Evolutionary conservation across 2,797 vertebrate genomes (phyloP).

Genomic region (Helicolenus hilgendorfi): DNA sequence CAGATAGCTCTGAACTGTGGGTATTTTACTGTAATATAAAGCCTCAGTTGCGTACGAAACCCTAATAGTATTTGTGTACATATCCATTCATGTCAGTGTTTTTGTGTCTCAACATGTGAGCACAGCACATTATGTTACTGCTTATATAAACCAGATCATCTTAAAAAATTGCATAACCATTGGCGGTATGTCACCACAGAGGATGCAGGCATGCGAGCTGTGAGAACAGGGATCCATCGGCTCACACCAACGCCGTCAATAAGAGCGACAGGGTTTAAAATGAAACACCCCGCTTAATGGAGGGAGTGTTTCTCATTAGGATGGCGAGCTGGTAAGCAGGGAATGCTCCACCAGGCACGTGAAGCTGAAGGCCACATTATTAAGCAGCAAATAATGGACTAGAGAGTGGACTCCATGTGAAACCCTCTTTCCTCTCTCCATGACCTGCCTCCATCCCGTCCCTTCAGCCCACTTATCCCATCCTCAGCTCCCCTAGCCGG

Average conservation of each 20-base stretch:
- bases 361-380: constrained; percentile 33
- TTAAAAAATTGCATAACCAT: constrained; percentile 36
- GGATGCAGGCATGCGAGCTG: constrained; percentile 15
- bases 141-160: constrained; percentile 33
- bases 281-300: constrained; percentile 76
- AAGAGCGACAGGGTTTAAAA: constrained; percentile 54
- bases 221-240: constrained; percentile 45
- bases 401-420: constrained; percentile 9
- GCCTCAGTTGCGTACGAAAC: background rate
- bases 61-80: background rate
- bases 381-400: constrained; percentile 42
- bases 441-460: constrained; percentile 39
- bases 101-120: constrained; percentile 3
- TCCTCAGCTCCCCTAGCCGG: constrained; percentile 50
- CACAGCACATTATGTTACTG: constrained; percentile 12
- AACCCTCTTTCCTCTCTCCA: background rate
- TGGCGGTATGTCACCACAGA: background rate
- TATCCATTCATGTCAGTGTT: background rate
- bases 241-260: constrained; percentile 52
- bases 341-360: constrained; percentile 31
- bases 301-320: constrained; percentile 75
- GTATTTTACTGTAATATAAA: background rate
- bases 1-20: background rate
- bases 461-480: constrained; percentile 53
- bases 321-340: constrained; percentile 24